phyloP scores from a whole-genome alignment of 2,797 vertebrate genomes.

The Arrhamphus sclerolepis region DNA sequence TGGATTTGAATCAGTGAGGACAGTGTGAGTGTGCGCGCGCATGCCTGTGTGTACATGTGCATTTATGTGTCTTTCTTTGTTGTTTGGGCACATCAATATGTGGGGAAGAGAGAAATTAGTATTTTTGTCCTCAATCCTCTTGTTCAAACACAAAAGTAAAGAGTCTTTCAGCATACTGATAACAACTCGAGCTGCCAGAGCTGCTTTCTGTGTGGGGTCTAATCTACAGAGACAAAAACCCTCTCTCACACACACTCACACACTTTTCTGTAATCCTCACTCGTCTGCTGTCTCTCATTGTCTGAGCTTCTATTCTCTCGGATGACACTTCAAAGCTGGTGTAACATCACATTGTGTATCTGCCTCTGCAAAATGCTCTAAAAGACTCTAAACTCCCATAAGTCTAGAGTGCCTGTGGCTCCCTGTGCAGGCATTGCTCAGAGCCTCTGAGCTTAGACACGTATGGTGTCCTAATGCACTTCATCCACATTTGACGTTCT shows the following conservation, averaged over 20 bases:
- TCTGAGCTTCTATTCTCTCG: slow-evolving; percentile 71
- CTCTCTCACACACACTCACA: slow-evolving; percentile 53
- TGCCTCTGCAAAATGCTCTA: slow-evolving; percentile 66
- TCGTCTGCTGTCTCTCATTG: slow-evolving; percentile 68
- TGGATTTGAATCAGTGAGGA: slow-evolving; percentile 26
- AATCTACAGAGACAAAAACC: slow-evolving; percentile 76
- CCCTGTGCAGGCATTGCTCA: slow-evolving; percentile 51
- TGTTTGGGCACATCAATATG: slow-evolving; percentile 39
- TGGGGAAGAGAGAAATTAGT: slow-evolving; percentile 41
- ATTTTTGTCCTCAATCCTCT: slow-evolving; percentile 55
- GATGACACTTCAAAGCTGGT: slow-evolving; percentile 77
- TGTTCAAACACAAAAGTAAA: slow-evolving; percentile 60
- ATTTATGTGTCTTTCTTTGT: slow-evolving; percentile 33
- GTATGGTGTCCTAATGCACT: slow-evolving; percentile 64
- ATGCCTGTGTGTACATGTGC: slow-evolving; percentile 2
- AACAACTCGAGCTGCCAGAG: slow-evolving; percentile 71
- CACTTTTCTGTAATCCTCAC: slow-evolving; percentile 75
- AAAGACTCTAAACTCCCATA: slow-evolving; percentile 71
- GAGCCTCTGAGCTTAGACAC: slow-evolving; percentile 66
- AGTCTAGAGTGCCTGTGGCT: slow-evolving; percentile 64
- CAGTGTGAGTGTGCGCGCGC: not conserved
- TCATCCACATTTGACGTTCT: slow-evolving; percentile 56
- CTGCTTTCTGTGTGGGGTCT: slow-evolving; percentile 71
- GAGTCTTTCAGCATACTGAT: slow-evolving; percentile 70
- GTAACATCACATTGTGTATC: slow-evolving; percentile 73